Percentiles rank a stretch among this genome's conserved stretches.
Evolutionary conservation across 1,140 invertebrate genomes (phyloP).

Genomic region (Cotesia typhae): DNA sequence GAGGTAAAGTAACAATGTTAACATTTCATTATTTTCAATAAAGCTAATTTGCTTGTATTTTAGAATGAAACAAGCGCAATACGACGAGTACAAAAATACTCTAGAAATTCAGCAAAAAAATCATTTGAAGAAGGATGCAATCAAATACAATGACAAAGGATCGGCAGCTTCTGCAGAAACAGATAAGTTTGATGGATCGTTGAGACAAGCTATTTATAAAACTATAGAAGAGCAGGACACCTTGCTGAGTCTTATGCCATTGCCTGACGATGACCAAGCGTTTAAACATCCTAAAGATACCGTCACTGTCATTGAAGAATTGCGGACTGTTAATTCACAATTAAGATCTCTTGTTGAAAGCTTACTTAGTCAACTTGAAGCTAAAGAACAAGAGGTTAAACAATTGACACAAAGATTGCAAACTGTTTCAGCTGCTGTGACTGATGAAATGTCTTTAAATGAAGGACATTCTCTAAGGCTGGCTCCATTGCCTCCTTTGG

Average conservation of each 20-base stretch:
- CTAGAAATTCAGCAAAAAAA: conserved; percentile 66
- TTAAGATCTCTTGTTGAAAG: conserved; percentile 68
- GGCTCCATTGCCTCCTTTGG: conserved; percentile 63
- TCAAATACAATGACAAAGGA: conserved; percentile 31
- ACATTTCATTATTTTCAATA: conserved; percentile 3
- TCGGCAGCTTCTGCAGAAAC: conserved; percentile 10
- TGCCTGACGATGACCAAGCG: conserved; percentile 52
- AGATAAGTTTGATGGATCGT: conserved; percentile 59
- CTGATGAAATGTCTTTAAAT: conserved; percentile 46
- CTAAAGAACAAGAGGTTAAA: conserved; percentile 69
- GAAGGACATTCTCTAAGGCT: conserved; percentile 51
- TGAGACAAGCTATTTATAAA: conserved; percentile 69
- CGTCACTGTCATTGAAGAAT: conserved; percentile 70
- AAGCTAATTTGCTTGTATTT: conserved; percentile 32
- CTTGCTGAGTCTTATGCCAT: conserved; percentile 57
- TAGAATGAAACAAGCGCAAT: conserved; percentile 69
- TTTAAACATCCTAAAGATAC: conserved; percentile 70
- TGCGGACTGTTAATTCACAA: conserved; percentile 69
- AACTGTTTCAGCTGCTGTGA: conserved; percentile 43
- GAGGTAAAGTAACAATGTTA: conserved; percentile 48
- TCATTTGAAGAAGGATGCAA: conserved; percentile 44
- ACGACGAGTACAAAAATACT: conserved; percentile 68
- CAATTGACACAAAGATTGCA: conserved; percentile 62
- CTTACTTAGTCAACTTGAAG: conserved; percentile 69
- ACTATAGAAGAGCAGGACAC: conserved; percentile 73